phyloP scores from a whole-genome alignment of 1,140 invertebrate species.

The Geopemphigus sp. region DNA sequence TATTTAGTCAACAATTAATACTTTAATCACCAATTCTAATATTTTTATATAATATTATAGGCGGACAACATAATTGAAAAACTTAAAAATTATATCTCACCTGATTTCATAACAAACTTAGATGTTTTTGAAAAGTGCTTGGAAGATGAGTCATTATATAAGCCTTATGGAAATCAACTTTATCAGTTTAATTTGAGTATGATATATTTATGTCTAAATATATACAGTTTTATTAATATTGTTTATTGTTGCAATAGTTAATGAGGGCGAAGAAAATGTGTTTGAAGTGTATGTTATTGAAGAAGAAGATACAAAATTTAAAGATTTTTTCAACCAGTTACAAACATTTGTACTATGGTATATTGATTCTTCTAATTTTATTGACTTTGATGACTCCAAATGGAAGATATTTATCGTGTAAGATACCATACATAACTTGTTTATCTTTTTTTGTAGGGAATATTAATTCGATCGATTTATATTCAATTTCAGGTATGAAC shows the following conservation, averaged over 20 bases:
- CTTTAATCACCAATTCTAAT: neutral
- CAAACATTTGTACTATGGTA: constrained; percentile 94
- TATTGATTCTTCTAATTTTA: constrained; percentile 89
- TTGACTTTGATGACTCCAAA: constrained; percentile 87
- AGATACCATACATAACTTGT: constrained; percentile 54
- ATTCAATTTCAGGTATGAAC: constrained; percentile 71
- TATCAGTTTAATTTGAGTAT: constrained; percentile 59
- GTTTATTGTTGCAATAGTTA: neutral
- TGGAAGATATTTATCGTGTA: constrained; percentile 92
- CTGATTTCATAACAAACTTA: constrained; percentile 65
- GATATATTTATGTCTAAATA: neutral
- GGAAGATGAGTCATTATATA: constrained; percentile 70
- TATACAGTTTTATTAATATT: neutral
- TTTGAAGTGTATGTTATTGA: constrained; percentile 33
- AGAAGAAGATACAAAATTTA: constrained; percentile 10
- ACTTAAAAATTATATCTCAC: constrained; percentile 61
- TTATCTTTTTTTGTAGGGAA: constrained; percentile 6
- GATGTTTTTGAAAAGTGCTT: constrained; percentile 69
- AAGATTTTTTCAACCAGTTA: constrained; percentile 61
- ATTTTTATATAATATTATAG: constrained; percentile 55
- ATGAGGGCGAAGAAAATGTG: neutral
- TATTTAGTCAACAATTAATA: neutral
- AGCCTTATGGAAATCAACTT: constrained; percentile 68
- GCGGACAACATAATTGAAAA: constrained; percentile 78
- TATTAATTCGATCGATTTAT: no score